Base-by-base conservation (phyloP, 1,140 invertebrate genomes). In the Diuraphis noxia region DNA sequence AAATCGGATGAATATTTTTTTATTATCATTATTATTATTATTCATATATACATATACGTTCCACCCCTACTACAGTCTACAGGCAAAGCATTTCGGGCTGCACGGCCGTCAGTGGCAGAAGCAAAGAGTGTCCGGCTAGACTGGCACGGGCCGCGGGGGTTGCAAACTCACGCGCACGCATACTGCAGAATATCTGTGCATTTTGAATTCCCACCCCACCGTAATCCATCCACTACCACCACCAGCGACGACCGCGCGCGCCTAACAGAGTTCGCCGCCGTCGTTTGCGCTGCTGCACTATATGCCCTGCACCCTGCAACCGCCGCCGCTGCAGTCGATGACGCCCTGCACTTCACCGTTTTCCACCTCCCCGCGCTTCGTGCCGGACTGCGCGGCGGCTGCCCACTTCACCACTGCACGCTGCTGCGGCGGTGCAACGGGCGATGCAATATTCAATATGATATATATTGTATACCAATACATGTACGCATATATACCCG, bases 61-160 rank as follows among this genome's bases (percentile, higher is more conserved):
- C 9, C 40, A 23, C 30, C 41, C 41, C 30, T 85, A 46, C 41
- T 30, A 8, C 25, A 30, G 36, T 34, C 41, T 30, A 8, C 25
- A 30, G 36, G 38, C 38, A 81, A 38, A 5, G 36, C 79, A 38
- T 79, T 21, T 17, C 19, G 46, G 72, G 19, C 23, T 10, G 30
- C 0, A 30, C 10, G 13, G 25, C 30, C 41, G 23, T 72, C 40
- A 43, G 19, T 3, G 9, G n/a, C 46, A 23, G 43, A 10, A 23
- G 88, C 41, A 43, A 38, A 0, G 88, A 38, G 72, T 36, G 88
- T 81, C 88, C 72, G 88, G 88, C 88, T 90, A 90, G 88, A 90
- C 88, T 81, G 43, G 88, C 34, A 34, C 88, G 88, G 88, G 88
- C 36, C 88, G 88, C 85, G 77, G 88, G 43, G 7, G 5, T 19